A percentile compares a stretch with the other conserved stretches of the same genome.
These are phyloP conservation scores for Iguana delicatissima DNA, from an alignment of 2,797 vertebrate genomes.

Conservation along the genomic window DNA sequence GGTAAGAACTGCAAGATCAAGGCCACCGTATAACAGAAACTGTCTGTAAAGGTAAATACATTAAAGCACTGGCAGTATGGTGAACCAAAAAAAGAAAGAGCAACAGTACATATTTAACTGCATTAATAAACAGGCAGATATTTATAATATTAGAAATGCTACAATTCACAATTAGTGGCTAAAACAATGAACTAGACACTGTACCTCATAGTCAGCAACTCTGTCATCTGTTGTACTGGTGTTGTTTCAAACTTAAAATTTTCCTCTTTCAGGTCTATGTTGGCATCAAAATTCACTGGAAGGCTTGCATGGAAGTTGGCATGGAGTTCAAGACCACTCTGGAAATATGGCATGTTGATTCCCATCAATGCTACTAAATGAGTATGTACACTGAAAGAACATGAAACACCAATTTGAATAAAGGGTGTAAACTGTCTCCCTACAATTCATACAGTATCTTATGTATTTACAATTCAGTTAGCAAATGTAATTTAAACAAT, in stretches of 20 bases:
- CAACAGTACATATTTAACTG: neutral
- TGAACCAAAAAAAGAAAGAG: neutral
- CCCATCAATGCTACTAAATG: conserved; percentile 69
- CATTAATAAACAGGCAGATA: neutral
- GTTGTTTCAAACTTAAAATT: conserved; percentile 68
- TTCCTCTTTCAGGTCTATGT: conserved; percentile 70
- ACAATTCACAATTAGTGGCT: conserved; percentile 21
- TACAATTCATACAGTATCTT: conserved; percentile 5
- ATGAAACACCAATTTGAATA: conserved; percentile 22
- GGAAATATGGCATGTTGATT: conserved; percentile 73
- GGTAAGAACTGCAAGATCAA: conserved; percentile 10
- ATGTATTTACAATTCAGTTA: conserved; percentile 9
- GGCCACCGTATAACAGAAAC: conserved; percentile 10
- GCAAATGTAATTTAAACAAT: neutral
- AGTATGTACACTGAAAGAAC: conserved; percentile 60
- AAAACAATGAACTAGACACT: conserved; percentile 17
- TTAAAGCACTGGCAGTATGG: neutral
- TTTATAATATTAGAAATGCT: conserved; percentile 1
- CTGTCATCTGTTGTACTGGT: conserved; percentile 63
- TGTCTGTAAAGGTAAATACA: neutral
- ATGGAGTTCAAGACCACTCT: conserved; percentile 73
- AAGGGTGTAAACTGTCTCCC: conserved; percentile 35
- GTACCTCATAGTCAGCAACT: conserved; percentile 67
- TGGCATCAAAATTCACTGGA: conserved; percentile 69
- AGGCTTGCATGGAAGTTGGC: conserved; percentile 56